These are phyloP conservation scores for Prorops nasuta DNA, from an alignment of 1,140 invertebrate species.

Conservation along the genomic window DNA sequence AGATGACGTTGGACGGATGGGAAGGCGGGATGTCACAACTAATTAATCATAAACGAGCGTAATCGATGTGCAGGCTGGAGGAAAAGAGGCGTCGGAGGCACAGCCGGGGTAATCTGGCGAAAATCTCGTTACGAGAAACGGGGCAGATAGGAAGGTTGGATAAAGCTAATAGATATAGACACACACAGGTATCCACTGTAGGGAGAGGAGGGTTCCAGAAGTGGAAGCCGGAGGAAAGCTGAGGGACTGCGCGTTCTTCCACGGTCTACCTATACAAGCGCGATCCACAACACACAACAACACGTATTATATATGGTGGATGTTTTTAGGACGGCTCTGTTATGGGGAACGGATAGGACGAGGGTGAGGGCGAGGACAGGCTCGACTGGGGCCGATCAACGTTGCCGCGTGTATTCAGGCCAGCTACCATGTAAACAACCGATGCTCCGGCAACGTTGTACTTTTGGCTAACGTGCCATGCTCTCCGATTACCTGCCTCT, in stretches of 20 bases:
- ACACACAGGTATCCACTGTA: not conserved
- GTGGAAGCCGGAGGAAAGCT: conserved; percentile 6
- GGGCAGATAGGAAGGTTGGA: not conserved
- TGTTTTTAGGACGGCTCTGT: conserved; percentile 9
- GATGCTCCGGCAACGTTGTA: conserved; percentile 2
- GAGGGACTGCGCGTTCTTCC: conserved; percentile 6
- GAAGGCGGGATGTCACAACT: not conserved
- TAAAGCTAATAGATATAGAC: not conserved
- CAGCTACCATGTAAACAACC: not conserved
- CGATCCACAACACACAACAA: no score
- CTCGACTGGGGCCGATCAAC: not conserved
- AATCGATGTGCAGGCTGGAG: not conserved
- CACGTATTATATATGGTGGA: no score
- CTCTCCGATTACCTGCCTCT: conserved; percentile 4
- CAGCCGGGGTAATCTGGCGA: not conserved
- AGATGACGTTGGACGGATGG: not conserved
- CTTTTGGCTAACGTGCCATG: conserved; percentile 1
- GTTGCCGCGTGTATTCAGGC: not conserved
- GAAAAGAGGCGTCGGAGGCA: not conserved
- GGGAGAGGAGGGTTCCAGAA: not conserved
- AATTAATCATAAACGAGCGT: not conserved
- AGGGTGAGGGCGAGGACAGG: not conserved
- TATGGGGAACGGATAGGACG: not conserved
- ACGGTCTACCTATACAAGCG: no score
- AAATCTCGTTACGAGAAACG: not conserved